Evolutionary conservation across 2,113 vertebrate species (phyloP), one percentile per base, ranked within the genome.

Genomic region (Naja naja): DNA sequence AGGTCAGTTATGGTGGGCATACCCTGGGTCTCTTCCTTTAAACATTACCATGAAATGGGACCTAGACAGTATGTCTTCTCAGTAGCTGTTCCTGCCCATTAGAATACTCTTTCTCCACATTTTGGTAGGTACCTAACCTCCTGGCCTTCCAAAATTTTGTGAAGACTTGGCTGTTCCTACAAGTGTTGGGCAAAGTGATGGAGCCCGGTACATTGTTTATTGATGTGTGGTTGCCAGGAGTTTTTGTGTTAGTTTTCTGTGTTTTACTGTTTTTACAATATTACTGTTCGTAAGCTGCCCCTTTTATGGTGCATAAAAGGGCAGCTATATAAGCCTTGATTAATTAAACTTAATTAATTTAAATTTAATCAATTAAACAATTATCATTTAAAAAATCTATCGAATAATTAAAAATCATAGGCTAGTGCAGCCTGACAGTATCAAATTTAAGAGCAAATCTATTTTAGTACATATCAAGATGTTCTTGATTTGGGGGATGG

Each of bases 361-460:
- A 58, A 58, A 58, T 56, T 58, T 25, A 60, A 60, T 60, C 11
- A 60, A 60, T 60, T 74, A 88, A 23, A 39, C 58, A 60, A 60
- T 60, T 60, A 60, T 60, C 8, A 89, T 81, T 55, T 54, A 27
- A 89, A 25, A 89, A 89, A 89, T 25, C 4, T 45, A 3, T 55
- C 53, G 20, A 64, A 92, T 34, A 69, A 89, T 92, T 92, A 27
- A 56, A 87, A 89, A 89, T 45, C 43, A 89, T 43, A 49, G n/a
- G 34, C 74, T 39, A 20, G 34, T 30, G 23, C 14, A 22, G 54
- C 55, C 34, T 7, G 8, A 55, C 25, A 52, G 39, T 39, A 47
- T 47, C 43, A 43, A 18, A 45, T 22, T 81, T 47, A 55, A 54
- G 10, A 43, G 60, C 18, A 85, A 92, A 56, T 18, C 25, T 85